A percentile compares a stretch with the other conserved stretches of the same genome.
phyloP scores from a whole-genome alignment of 1,140 invertebrate species.

The Frieseomelitta varia region DNA sequence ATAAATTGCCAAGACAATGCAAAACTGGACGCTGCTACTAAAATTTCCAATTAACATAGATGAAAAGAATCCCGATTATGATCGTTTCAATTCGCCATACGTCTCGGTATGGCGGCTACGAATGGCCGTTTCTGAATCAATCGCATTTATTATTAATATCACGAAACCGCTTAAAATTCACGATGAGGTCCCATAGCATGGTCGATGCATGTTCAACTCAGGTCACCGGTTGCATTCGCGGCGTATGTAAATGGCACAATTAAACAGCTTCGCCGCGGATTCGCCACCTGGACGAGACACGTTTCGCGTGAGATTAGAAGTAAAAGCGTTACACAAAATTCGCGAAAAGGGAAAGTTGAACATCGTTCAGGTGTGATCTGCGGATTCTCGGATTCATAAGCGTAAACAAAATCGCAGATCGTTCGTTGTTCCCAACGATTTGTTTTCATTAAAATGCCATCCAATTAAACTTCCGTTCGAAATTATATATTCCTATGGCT shows the following conservation, averaged over 20 bases:
- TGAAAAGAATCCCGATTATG: background rate
- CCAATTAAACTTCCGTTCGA: background rate
- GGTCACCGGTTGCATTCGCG: background rate
- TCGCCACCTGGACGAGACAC: background rate
- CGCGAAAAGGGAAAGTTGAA: conserved; percentile 13
- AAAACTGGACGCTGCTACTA: too few relatives aligned
- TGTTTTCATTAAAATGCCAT: conserved; percentile 1
- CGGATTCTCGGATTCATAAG: background rate
- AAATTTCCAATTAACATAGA: background rate
- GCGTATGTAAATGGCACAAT: conserved; percentile 17
- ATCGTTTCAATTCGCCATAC: background rate
- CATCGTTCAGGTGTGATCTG: too few relatives aligned
- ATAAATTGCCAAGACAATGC: too few relatives aligned
- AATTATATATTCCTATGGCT: background rate
- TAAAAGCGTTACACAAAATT: conserved; percentile 31
- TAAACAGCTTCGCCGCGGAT: conserved; percentile 21
- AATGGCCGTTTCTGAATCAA: background rate
- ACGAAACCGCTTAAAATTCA: conserved; percentile 38
- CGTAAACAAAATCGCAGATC: background rate
- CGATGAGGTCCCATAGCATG: background rate
- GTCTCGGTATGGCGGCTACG: background rate
- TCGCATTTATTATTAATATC: conserved; percentile 41
- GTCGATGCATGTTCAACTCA: conserved; percentile 20
- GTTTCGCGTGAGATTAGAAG: background rate
- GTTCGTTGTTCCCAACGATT: background rate